phyloP scores from a whole-genome alignment of 2,888 invertebrate species.

The Ommatoiulus sabulosus region DNA sequence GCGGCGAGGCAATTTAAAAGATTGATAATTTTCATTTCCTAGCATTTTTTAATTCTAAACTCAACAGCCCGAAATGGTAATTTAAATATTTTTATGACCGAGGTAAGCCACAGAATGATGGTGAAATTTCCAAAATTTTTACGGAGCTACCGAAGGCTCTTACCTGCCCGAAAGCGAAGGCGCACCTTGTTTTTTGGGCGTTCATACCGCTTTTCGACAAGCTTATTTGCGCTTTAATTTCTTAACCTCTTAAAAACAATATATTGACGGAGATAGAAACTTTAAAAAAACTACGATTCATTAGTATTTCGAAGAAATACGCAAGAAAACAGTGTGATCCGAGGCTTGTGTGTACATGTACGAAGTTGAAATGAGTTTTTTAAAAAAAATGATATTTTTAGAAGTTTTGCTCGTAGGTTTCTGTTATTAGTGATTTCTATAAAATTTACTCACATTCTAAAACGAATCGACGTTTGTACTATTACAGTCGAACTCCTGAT shows the following conservation, averaged over 20 bases:
- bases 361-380: too few species aligned
- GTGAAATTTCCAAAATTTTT: not conserved
- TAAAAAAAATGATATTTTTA: too few species aligned
- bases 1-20: not conserved
- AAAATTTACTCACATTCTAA: too few species aligned
- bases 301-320: too few species aligned
- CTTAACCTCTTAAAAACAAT: not conserved
- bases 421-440: too few species aligned
- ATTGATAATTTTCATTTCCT: not conserved
- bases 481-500: too few species aligned
- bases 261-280: not conserved
- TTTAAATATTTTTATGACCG: constrained; percentile 18
- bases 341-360: too few species aligned
- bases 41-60: not conserved
- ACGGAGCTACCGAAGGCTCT: not conserved
- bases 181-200: not conserved
- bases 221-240: not conserved
- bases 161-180: not conserved
- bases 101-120: constrained; percentile 24
- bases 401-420: too few species aligned
- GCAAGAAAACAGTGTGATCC: too few species aligned
- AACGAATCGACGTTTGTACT: too few species aligned
- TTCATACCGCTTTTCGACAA: not conserved
- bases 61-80: not conserved
- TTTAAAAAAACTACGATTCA: not conserved